These are phyloP conservation scores for Amphimallon solstitiale DNA, from an alignment of 2,888 invertebrate species.

Conservation along the genomic window DNA sequence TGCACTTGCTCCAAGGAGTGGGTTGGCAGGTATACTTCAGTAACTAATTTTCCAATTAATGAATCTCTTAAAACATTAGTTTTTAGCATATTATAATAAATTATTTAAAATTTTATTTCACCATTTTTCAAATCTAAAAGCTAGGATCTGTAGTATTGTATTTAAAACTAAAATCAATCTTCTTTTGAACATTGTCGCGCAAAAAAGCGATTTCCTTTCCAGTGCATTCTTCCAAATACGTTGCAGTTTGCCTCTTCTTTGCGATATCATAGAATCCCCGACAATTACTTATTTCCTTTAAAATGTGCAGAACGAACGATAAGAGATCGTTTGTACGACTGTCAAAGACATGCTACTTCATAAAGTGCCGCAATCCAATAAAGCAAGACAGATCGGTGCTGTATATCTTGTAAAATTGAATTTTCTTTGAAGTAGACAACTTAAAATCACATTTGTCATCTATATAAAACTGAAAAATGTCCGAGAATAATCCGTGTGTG, in stretches of 20 bases:
- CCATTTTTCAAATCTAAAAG: too few species aligned
- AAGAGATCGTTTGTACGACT: constrained; percentile 5
- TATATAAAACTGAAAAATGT: not conserved
- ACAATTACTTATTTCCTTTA: constrained; percentile 1
- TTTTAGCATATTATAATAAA: too few species aligned
- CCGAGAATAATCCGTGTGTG: not conserved
- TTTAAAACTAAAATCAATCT: too few species aligned
- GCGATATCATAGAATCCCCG: not conserved
- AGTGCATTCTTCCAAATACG: not conserved
- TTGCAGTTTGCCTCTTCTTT: too few species aligned
- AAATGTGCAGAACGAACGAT: not conserved
- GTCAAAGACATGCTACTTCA: constrained; percentile 2
- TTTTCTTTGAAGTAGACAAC: not conserved
- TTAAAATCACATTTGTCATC: constrained; percentile 6
- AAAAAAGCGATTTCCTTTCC: too few species aligned
- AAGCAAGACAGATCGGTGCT: constrained; percentile 3
- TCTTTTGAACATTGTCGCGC: too few species aligned
- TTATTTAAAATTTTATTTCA: too few species aligned
- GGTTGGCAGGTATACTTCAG: too few species aligned
- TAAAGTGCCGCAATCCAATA: not conserved
- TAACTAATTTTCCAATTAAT: too few species aligned
- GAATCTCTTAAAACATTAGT: too few species aligned
- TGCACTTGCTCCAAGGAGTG: too few species aligned
- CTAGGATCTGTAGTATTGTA: too few species aligned
- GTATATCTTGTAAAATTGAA: constrained; percentile 14